Base-by-base conservation (phyloP, 2,888 invertebrate species). In the Furcula furcula region DNA sequence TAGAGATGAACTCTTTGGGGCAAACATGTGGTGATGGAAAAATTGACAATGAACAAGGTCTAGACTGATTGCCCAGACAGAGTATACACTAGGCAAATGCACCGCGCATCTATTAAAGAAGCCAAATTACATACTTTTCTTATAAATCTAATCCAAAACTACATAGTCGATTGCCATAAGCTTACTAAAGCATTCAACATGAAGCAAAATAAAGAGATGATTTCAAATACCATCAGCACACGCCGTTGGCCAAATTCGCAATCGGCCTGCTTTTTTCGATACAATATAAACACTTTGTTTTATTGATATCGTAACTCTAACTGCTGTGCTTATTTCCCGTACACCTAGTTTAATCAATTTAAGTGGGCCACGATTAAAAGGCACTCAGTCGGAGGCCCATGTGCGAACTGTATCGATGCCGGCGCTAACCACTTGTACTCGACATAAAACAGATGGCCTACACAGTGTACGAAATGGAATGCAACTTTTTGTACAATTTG, bases 361-460 rank as follows among this genome's bases (percentile, higher is more conserved):
- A 71, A 76, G 75, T 71, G 69, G 65, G 59, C 44, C 59, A 50
- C 64, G 66, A 68, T 73, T 75, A 73, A 76, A 74, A 72, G 65
- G 63, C 68, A 72, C 69, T 76, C 67, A 59, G 70, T 63, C 53
- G 40, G 58, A 63, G 59, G 63, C 70, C 69, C 78, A 79, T 79
- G 74, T 79, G 78, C 76, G 58, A 73, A 74, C 55, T 59, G 57
- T 55, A 59, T 49, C 60, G 63, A 60, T 48, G 46, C 55, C 65
- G 51, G 58, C 60, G 62, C 57, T 55, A 55, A 54, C 62, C 66
- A 69, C 66, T 72, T 70, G 63, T 56, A 46, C 40, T 49, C 47
- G 62, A 79, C 61, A 73, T 66, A 64, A 76, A 77, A 54, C 80
- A 81, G 77, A 78, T 76, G 78, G 57, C 64, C 38, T 37, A 34